Conservation (phyloP, 2,888 invertebrate genomes). For the Cheilosia vernalis region DNA sequence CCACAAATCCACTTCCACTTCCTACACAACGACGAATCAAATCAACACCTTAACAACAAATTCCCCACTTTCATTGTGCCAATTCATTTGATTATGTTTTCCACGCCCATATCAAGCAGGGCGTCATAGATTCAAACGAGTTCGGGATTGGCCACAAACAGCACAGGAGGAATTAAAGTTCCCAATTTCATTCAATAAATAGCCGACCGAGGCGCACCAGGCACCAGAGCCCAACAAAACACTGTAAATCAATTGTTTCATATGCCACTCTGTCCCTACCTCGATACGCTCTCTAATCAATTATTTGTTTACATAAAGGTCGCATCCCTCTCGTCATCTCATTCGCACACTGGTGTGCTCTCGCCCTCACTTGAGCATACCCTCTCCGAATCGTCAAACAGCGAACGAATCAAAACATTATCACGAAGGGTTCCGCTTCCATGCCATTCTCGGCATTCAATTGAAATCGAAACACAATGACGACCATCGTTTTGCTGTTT, state of each 20-base stretch:
- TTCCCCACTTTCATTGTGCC: slow-evolving; percentile 73
- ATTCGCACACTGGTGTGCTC: not conserved
- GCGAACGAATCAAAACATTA: slow-evolving; percentile 73
- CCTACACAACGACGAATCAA: slow-evolving; percentile 66
- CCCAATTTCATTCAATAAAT: slow-evolving; percentile 68
- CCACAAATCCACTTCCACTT: slow-evolving; percentile 42
- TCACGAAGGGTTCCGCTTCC: slow-evolving; percentile 42
- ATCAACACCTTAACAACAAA: slow-evolving; percentile 70
- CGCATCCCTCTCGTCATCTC: slow-evolving; percentile 64
- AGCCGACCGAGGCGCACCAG: slow-evolving; percentile 42
- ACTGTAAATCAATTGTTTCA: slow-evolving; percentile 70
- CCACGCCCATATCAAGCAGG: slow-evolving; percentile 74
- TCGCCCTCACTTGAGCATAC: slow-evolving; percentile 12
- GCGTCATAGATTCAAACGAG: slow-evolving; percentile 65
- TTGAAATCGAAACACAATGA: slow-evolving; percentile 69
- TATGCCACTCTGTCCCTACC: slow-evolving; percentile 50
- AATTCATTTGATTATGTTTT: slow-evolving; percentile 74
- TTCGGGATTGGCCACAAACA: slow-evolving; percentile 69
- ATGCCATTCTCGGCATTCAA: slow-evolving; percentile 24
- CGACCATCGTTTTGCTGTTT: slow-evolving; percentile 68
- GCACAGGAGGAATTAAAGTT: slow-evolving; percentile 69
- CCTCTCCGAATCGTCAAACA: slow-evolving; percentile 60
- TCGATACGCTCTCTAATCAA: slow-evolving; percentile 61
- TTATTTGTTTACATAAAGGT: slow-evolving; percentile 75
- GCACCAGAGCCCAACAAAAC: slow-evolving; percentile 29